Percentiles rank a stretch among this genome's conserved stretches.
Conservation (phyloP, 2,888 invertebrate species). For the Phengaris alcon region DNA sequence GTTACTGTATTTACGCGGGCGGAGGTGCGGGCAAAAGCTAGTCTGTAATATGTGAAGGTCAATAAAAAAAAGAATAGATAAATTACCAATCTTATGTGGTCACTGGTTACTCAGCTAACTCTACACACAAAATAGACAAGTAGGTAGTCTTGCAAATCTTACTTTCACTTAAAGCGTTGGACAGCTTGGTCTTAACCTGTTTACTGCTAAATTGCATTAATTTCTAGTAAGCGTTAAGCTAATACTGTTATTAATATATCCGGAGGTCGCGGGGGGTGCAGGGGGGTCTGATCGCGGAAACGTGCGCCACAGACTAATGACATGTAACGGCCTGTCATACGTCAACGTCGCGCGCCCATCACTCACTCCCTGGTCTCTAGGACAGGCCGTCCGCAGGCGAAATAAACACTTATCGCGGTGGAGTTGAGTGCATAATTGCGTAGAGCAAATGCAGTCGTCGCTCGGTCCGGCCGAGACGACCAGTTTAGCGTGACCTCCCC, state of each 20-base stretch:
- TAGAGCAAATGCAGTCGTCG: slow-evolving; percentile 37
- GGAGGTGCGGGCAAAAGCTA: no score
- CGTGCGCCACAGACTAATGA: slow-evolving; percentile 68
- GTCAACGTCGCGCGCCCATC: slow-evolving; percentile 63
- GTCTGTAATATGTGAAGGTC: no score
- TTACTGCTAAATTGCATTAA: neutral
- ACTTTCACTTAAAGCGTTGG: neutral
- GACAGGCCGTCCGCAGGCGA: slow-evolving; percentile 37
- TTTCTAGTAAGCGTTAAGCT: slow-evolving; percentile 19
- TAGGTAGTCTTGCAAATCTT: neutral
- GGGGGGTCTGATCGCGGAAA: slow-evolving; percentile 56
- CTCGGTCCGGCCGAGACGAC: slow-evolving; percentile 50
- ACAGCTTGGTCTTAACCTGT: neutral
- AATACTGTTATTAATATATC: slow-evolving; percentile 22
- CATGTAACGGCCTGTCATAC: slow-evolving; percentile 62
- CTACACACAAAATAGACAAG: no score
- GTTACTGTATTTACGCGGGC: no score
- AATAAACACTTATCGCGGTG: slow-evolving; percentile 38
- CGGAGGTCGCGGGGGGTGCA: neutral
- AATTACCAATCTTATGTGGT: no score
- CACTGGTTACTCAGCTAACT: no score
- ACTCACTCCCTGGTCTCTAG: slow-evolving; percentile 56
- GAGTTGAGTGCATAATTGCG: slow-evolving; percentile 46
- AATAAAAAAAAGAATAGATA: no score
- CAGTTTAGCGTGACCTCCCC: slow-evolving; percentile 48